Evolutionary conservation across 2,797 vertebrate species (phyloP).

Genomic region (Anolis apletophallus): DNA sequence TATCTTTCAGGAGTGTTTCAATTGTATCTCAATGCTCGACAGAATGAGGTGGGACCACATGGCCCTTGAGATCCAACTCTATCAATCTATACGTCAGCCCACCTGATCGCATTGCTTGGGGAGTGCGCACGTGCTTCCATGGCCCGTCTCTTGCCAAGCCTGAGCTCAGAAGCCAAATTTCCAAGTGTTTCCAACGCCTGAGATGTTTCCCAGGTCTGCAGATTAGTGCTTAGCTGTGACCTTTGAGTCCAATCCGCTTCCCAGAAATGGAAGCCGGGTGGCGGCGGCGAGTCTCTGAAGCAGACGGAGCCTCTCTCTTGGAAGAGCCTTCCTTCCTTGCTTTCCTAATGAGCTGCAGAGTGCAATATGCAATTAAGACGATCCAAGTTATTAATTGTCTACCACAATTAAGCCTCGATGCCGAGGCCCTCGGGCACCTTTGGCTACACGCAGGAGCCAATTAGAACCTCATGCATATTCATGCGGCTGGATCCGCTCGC

Average conservation of each 20-base stretch:
- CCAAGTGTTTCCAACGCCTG: background rate
- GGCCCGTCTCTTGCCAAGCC: no score
- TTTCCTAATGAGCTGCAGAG: constrained; percentile 67
- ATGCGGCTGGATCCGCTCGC: constrained; percentile 58
- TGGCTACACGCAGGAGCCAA: constrained; percentile 67
- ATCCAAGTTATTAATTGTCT: constrained; percentile 82
- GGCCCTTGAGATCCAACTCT: no score
- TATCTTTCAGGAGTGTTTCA: no score
- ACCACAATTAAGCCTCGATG: constrained; percentile 77
- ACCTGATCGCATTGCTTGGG: no score
- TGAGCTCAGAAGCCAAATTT: background rate
- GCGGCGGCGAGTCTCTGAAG: constrained; percentile 4
- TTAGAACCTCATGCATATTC: constrained; percentile 75
- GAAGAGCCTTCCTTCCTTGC: constrained; percentile 32
- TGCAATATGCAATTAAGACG: constrained; percentile 65
- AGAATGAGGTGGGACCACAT: no score
- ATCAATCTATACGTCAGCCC: no score
- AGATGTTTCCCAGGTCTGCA: no score
- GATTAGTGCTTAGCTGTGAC: background rate
- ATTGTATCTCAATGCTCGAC: no score
- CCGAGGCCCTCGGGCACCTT: constrained; percentile 70
- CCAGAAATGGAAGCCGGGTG: background rate
- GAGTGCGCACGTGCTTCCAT: no score
- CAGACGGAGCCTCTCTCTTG: background rate
- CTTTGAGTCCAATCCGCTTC: background rate